phyloP scores from a whole-genome alignment of 2,888 invertebrate genomes.

The Perithous albicinctus region DNA sequence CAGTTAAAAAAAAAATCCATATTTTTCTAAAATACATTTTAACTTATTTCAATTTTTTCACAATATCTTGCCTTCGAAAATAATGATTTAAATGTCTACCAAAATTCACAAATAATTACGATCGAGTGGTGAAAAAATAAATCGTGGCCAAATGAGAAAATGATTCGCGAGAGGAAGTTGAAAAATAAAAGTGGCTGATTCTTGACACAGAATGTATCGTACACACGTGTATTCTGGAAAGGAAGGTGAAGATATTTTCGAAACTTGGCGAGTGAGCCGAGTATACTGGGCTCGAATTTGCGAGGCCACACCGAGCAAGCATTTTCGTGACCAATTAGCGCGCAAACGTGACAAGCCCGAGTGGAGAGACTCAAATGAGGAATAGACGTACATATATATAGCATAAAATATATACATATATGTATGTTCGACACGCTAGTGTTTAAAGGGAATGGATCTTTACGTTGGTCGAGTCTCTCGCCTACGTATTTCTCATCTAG shows the following conservation, averaged over 20 bases:
- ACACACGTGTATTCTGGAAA: conserved; percentile 44
- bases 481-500: not conserved
- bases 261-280: conserved; percentile 25
- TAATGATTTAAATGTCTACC: too few relatives aligned
- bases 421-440: not conserved
- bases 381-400: not conserved
- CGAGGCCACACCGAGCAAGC: conserved; percentile 5
- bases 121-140: too few relatives aligned
- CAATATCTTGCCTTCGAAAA: too few relatives aligned
- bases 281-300: conserved; percentile 18
- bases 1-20: too few relatives aligned
- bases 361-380: conserved; percentile 9
- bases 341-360: conserved; percentile 43
- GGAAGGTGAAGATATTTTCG: conserved; percentile 57
- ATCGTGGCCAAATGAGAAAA: too few relatives aligned
- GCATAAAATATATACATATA: not conserved
- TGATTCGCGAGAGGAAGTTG: too few relatives aligned
- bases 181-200: too few relatives aligned
- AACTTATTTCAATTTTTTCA: too few relatives aligned
- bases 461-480: not conserved
- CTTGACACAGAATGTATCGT: not conserved
- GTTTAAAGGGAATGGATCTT: conserved; percentile 39
- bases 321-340: conserved; percentile 62
- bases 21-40: too few relatives aligned
- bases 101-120: too few relatives aligned